phyloP scores from a whole-genome alignment of 1,140 invertebrate genomes.

The Polypedilum pembai region DNA sequence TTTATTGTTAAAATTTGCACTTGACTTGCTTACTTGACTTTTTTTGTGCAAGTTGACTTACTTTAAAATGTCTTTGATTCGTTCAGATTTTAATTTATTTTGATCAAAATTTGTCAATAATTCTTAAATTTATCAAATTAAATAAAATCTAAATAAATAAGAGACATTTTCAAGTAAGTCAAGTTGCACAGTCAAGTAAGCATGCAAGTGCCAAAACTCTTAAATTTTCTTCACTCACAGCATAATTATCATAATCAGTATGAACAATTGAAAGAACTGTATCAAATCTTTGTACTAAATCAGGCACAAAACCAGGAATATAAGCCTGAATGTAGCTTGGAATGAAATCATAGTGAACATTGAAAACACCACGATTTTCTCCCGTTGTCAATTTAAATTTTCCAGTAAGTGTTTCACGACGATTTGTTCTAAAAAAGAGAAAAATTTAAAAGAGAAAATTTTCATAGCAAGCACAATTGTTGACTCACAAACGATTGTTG shows the following conservation, averaged over 20 bases:
- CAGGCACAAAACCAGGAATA: not conserved
- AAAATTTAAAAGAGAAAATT: not conserved
- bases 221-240: slow-evolving; percentile 35
- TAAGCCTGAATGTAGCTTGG: slow-evolving; percentile 43
- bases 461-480: not conserved
- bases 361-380: slow-evolving; percentile 59
- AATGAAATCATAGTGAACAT: slow-evolving; percentile 60
- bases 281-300: slow-evolving; percentile 49
- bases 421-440: slow-evolving; percentile 47
- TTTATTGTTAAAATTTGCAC: no score
- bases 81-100: no score
- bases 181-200: no score
- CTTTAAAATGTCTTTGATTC: no score
- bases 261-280: slow-evolving; percentile 62
- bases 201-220: no score
- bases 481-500: slow-evolving; percentile 63
- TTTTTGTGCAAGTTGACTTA: no score
- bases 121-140: no score
- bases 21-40: no score
- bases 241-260: slow-evolving; percentile 65
- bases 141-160: no score
- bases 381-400: slow-evolving; percentile 56
- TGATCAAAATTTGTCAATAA: no score
- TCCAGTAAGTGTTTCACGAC: slow-evolving; percentile 62
- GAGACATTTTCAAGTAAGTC: no score